phyloP scores from a whole-genome alignment of 2,888 invertebrate species.

The Parthenolecanium corni region DNA sequence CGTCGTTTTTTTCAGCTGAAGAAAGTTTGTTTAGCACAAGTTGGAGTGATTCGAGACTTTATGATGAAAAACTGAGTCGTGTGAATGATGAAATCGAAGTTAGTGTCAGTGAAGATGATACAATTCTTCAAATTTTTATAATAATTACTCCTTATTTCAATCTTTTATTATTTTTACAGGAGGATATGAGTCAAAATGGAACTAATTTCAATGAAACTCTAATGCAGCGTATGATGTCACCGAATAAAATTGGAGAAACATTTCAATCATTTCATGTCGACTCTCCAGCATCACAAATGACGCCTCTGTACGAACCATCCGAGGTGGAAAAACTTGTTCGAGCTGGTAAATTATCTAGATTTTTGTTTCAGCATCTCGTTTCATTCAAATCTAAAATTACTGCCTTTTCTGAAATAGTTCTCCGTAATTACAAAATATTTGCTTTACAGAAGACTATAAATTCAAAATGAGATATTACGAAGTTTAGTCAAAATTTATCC shows the following conservation, averaged over 20 bases:
- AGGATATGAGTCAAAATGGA: background rate
- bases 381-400: too few relatives aligned
- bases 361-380: too few relatives aligned
- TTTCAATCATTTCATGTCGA: background rate
- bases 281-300: background rate
- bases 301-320: constrained; percentile 34
- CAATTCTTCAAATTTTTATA: background rate
- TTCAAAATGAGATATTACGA: too few relatives aligned
- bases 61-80: background rate
- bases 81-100: background rate
- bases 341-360: constrained; percentile 44
- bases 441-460: too few relatives aligned
- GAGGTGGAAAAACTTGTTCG: constrained; percentile 49
- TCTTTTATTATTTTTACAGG: background rate
- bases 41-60: background rate
- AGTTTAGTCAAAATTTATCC: too few relatives aligned
- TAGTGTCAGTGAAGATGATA: background rate
- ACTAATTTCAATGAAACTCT: constrained; percentile 5
- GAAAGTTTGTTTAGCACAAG: constrained; percentile 9
- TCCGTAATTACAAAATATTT: too few relatives aligned
- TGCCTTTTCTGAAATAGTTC: too few relatives aligned
- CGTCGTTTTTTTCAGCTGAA: background rate
- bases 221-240: background rate
- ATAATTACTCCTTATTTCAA: background rate
- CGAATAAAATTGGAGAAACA: background rate